Conservation (phyloP, 1,140 invertebrate genomes). For the Archegozetes longisetosus region DNA sequence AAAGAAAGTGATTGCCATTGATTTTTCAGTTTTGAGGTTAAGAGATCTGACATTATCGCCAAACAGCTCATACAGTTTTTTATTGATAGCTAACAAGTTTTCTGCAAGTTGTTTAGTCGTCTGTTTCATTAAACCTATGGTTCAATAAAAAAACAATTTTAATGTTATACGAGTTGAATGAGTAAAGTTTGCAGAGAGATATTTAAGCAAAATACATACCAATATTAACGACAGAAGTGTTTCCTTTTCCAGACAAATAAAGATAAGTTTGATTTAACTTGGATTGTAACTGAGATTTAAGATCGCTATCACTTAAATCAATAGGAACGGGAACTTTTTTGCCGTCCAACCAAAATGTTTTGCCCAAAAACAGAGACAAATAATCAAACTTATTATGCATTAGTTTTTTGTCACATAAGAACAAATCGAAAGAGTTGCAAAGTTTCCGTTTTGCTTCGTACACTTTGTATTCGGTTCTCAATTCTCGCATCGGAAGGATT, state of each 20-base stretch:
- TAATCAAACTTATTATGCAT: conserved; percentile 4
- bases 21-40: conserved; percentile 3
- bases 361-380: conserved; percentile 4
- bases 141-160: neutral
- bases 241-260: conserved; percentile 7
- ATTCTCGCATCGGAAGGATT: conserved; percentile 5
- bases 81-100: neutral
- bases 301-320: neutral
- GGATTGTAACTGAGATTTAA: neutral
- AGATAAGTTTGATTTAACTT: neutral
- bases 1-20: conserved; percentile 4
- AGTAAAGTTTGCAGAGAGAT: neutral
- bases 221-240: neutral
- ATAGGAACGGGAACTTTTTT: conserved; percentile 6
- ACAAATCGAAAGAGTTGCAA: neutral
- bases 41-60: neutral
- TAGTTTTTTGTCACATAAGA: conserved; percentile 9
- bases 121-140: conserved; percentile 2
- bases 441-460: neutral
- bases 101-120: neutral
- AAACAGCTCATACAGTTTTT: neutral
- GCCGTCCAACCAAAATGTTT: conserved; percentile 12
- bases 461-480: conserved; percentile 2
- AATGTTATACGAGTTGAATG: too few species aligned
- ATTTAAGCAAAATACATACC: neutral